Conservation (phyloP, 1,140 invertebrate genomes). For the Drosophila tsacasi region DNA sequence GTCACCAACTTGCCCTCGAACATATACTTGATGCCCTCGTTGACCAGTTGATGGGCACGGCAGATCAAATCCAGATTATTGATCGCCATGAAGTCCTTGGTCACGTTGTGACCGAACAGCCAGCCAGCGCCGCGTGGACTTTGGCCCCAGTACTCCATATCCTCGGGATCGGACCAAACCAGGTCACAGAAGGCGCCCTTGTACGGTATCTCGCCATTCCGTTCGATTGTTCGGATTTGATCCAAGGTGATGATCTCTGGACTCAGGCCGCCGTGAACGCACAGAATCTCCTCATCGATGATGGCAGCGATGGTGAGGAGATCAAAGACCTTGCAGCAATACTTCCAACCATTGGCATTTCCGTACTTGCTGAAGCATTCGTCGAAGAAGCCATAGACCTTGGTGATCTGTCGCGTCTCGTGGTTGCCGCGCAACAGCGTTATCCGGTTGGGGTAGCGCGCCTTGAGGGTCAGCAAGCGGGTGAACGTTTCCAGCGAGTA, state of each 20-base stretch:
- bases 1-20: conserved; percentile 97
- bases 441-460: conserved; percentile 90
- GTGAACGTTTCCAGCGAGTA: conserved; percentile 98
- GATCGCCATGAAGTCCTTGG: conserved; percentile 96
- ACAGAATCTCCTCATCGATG: conserved; percentile 97
- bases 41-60: conserved; percentile 98
- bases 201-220: conserved; percentile 99
- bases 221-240: conserved; percentile 96
- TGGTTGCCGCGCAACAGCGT: conserved; percentile 98
- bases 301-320: conserved; percentile 98
- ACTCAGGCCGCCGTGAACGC: conserved; percentile 98
- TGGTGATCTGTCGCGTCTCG: conserved; percentile 99
- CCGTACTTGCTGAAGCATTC: conserved; percentile 99
- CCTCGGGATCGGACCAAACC: conserved; percentile 98
- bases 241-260: conserved; percentile 96
- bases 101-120: conserved; percentile 96
- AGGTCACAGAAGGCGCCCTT: conserved; percentile 98
- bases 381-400: conserved; percentile 99
- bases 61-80: conserved; percentile 96
- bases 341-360: conserved; percentile 99
- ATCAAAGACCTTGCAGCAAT: conserved; percentile 99
- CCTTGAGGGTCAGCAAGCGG: conserved; percentile 92
- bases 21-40: conserved; percentile 98
- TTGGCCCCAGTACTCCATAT: conserved; percentile 94
- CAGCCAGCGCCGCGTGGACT: conserved; percentile 97